phyloP scores from a whole-genome alignment of 92 coral and sea anemone genomes.

The Epizoanthus fatuus region DNA sequence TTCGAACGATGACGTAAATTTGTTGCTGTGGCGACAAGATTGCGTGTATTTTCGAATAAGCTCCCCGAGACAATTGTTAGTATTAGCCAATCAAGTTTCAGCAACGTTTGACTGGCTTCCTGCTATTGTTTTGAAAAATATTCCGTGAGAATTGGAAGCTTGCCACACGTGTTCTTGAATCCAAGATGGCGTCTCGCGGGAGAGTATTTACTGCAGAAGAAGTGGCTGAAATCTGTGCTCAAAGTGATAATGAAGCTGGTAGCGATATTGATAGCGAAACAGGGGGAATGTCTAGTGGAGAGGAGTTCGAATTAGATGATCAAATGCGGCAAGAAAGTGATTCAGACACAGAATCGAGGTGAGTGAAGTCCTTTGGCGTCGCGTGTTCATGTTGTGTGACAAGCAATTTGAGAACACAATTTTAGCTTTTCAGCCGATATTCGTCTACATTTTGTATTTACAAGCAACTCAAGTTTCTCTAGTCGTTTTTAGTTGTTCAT shows the following conservation, averaged over 20 bases:
- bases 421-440: background rate
- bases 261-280: constrained; percentile 13
- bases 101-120: too few species aligned
- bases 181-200: constrained; percentile 6
- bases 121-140: too few species aligned
- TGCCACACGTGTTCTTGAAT: background rate
- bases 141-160: too few species aligned
- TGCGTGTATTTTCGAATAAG: too few species aligned
- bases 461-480: background rate
- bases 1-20: too few species aligned
- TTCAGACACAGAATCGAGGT: background rate
- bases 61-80: too few species aligned
- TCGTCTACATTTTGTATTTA: background rate
- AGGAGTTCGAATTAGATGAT: constrained; percentile 20
- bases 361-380: too few species aligned
- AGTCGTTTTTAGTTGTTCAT: background rate
- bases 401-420: background rate
- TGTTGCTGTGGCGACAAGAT: too few species aligned
- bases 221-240: constrained; percentile 25
- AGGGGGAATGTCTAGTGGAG: constrained; percentile 26
- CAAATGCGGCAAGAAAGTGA: background rate
- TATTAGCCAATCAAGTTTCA: too few species aligned
- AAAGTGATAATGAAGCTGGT: constrained; percentile 12
- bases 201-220: constrained; percentile 23
- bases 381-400: too few species aligned